Conservation (phyloP, 2,797 vertebrate genomes). For the Danio choprae region DNA sequence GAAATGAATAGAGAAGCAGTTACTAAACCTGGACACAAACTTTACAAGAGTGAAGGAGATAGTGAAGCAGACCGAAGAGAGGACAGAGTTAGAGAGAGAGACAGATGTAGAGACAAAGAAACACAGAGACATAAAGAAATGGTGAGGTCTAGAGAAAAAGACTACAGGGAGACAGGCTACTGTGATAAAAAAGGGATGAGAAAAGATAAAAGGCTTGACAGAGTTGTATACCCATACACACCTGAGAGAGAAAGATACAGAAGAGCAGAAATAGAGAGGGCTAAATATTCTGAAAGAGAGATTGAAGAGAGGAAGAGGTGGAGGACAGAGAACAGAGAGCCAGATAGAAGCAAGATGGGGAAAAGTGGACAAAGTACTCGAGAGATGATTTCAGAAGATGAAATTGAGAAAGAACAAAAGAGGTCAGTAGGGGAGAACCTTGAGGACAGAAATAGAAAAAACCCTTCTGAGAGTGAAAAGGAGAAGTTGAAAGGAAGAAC, state of each 20-base stretch:
- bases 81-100: conserved; percentile 25
- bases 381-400: conserved; percentile 65
- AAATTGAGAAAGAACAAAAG: conserved; percentile 62
- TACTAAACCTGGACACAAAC: conserved; percentile 47
- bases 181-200: conserved; percentile 2
- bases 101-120: conserved; percentile 53
- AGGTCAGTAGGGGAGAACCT: conserved; percentile 49
- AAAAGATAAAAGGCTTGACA: conserved; percentile 28
- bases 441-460: conserved; percentile 60
- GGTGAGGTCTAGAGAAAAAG: conserved; percentile 5
- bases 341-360: conserved; percentile 52
- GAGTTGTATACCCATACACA: conserved; percentile 24
- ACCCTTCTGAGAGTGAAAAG: conserved; percentile 49
- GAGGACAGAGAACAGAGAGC: conserved; percentile 49
- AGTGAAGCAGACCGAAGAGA: conserved; percentile 28
- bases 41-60: conserved; percentile 70
- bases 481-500: conserved; percentile 29
- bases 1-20: conserved; percentile 41
- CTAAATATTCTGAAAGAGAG: conserved; percentile 45
- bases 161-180: conserved; percentile 4
- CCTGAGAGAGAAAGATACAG: conserved; percentile 48
- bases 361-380: conserved; percentile 64
- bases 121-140: conserved; percentile 27
- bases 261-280: conserved; percentile 26
- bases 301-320: conserved; percentile 50